Evolutionary conservation across 2,888 invertebrate genomes (phyloP).

Genomic region (Anoplius nigerrimus): DNA sequence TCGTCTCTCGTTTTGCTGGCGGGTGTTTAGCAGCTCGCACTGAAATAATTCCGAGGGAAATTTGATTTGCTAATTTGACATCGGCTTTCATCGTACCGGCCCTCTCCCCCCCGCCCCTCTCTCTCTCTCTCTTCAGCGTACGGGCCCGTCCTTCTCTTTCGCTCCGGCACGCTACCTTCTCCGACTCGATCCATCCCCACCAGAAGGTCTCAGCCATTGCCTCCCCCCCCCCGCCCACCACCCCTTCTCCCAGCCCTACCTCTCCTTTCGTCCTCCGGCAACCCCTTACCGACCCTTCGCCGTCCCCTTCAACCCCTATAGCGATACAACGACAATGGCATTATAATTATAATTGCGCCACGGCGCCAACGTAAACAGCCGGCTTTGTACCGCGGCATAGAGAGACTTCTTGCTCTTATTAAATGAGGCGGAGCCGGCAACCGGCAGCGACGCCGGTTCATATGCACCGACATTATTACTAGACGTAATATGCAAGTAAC

Average conservation of each 20-base stretch:
- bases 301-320: too few species aligned
- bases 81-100: constrained; percentile 46
- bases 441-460: constrained; percentile 23
- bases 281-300: too few species aligned
- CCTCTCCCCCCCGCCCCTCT: constrained; percentile 13
- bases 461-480: constrained; percentile 44
- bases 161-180: constrained; percentile 21
- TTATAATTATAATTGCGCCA: constrained; percentile 63
- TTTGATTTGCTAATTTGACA: constrained; percentile 65
- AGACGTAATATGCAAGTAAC: constrained; percentile 41
- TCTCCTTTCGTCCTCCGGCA: not conserved
- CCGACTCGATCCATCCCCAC: constrained; percentile 12
- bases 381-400: constrained; percentile 46
- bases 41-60: constrained; percentile 59
- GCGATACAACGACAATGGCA: constrained; percentile 54
- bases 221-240: too few species aligned
- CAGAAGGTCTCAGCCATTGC: constrained; percentile 13
- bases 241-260: too few species aligned
- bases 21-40: constrained; percentile 54
- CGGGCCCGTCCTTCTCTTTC: constrained; percentile 11
- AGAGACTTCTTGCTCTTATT: constrained; percentile 54
- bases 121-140: constrained; percentile 12
- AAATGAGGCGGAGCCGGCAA: constrained; percentile 41
- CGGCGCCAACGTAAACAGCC: constrained; percentile 52
- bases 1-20: constrained; percentile 39